A percentile compares a stretch with the other conserved stretches of the same genome.
phyloP scores from a whole-genome alignment of 2,797 vertebrate genomes.

The Sarcoramphus papa region DNA sequence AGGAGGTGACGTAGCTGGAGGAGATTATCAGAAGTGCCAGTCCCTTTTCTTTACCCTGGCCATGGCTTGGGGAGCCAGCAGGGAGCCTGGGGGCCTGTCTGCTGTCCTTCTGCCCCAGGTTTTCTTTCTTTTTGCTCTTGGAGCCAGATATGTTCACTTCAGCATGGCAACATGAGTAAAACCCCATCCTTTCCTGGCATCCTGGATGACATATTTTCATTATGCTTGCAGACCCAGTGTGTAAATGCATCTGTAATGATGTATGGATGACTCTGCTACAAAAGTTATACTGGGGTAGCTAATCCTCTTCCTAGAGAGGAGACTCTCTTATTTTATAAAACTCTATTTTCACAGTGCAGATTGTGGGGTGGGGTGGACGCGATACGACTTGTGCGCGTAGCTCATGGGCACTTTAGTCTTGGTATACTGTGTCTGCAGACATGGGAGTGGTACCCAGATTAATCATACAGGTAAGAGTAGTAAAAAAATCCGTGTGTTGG shows the following conservation, averaged over 20 bases:
- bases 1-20: not conserved
- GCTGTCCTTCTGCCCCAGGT: not conserved
- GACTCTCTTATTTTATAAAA: not conserved
- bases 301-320: not conserved
- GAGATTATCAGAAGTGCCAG: not conserved
- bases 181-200: not conserved
- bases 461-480: not conserved
- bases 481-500: not conserved
- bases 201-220: not conserved
- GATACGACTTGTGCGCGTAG: not conserved
- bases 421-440: not conserved
- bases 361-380: not conserved
- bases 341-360: not conserved
- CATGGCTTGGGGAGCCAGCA: not conserved
- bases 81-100: not conserved
- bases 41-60: not conserved
- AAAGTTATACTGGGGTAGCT: not conserved
- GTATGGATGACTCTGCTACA: not conserved
- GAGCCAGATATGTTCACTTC: not conserved
- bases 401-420: not conserved
- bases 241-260: not conserved
- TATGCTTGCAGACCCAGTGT: accelerated
- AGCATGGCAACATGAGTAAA: not conserved
- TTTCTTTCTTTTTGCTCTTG: not conserved
- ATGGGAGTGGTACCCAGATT: not conserved